Conservation (phyloP, 2,113 vertebrate species). For the Hippocampus comes region DNA sequence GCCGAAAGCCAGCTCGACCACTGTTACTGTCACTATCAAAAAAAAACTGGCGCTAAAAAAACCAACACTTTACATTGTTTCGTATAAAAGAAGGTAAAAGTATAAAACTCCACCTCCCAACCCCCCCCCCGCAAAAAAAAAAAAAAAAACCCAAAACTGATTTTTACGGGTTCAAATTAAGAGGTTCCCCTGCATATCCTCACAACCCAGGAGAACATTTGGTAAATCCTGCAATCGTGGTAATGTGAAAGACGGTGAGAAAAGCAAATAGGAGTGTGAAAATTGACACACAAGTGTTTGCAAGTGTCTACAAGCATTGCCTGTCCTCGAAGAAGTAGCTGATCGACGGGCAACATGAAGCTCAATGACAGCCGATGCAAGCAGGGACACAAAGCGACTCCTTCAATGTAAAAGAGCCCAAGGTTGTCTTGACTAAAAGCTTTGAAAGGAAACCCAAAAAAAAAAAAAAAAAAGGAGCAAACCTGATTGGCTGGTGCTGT, state of each 20-base stretch:
- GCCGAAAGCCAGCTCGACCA: background rate
- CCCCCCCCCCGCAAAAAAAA: too few relatives aligned
- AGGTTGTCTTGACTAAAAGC: constrained; percentile 89
- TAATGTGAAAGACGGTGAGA: constrained; percentile 25
- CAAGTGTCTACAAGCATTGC: constrained; percentile 34
- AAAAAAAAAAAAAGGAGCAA: constrained; percentile 90
- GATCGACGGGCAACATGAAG: constrained; percentile 44
- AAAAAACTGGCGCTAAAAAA: too few relatives aligned
- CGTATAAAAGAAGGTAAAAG: too few relatives aligned
- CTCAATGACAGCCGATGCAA: constrained; percentile 62
- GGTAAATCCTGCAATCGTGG: background rate
- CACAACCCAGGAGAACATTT: background rate
- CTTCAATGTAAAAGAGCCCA: constrained; percentile 76
- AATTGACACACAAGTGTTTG: constrained; percentile 33
- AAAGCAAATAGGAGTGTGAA: constrained; percentile 48
- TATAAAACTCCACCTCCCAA: too few relatives aligned
- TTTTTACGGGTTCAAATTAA: background rate
- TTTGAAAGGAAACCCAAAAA: constrained; percentile 69
- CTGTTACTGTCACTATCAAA: background rate
- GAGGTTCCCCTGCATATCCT: background rate
- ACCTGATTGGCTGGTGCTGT: constrained; percentile 99
- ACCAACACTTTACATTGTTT: too few relatives aligned
- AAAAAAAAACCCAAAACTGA: too few relatives aligned
- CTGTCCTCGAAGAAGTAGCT: constrained; percentile 20
- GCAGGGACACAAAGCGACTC: constrained; percentile 71